These are phyloP conservation scores for Falco rusticolus DNA, from an alignment of 2,797 vertebrate genomes.

Conservation along the genomic window DNA sequence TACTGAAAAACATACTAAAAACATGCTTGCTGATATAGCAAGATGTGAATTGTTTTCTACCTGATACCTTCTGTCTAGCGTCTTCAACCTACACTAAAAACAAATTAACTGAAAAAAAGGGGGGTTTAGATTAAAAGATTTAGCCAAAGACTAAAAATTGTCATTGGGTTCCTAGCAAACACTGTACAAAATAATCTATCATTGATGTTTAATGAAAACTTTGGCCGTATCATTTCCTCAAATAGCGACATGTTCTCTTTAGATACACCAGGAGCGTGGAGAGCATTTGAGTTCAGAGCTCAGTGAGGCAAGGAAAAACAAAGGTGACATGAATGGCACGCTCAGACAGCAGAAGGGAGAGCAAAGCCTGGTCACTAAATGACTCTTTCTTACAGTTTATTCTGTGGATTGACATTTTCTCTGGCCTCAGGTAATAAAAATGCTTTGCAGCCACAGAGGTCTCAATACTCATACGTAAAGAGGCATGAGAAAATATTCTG, in stretches of 20 bases:
- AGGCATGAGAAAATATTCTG: not conserved
- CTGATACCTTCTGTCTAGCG: rapidly evolving
- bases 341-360: conserved; percentile 34
- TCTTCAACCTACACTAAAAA: not conserved
- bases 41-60: not conserved
- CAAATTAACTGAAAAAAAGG: not conserved
- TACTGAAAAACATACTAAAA: not conserved
- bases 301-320: rapidly evolving
- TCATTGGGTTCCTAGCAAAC: not conserved
- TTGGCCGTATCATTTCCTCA: rapidly evolving
- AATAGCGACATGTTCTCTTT: rapidly evolving
- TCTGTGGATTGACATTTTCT: not conserved
- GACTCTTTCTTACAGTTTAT: not conserved
- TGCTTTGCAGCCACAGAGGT: not conserved
- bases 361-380: not conserved
- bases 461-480: rapidly evolving
- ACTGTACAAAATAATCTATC: not conserved
- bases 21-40: not conserved
- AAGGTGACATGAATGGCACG: not conserved
- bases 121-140: not conserved
- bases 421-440: not conserved
- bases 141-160: not conserved
- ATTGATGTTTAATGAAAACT: not conserved
- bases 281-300: not conserved
- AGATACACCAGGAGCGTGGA: rapidly evolving